Conservation (phyloP, 2,113 vertebrate genomes). For the Lepidothrix coronata region DNA sequence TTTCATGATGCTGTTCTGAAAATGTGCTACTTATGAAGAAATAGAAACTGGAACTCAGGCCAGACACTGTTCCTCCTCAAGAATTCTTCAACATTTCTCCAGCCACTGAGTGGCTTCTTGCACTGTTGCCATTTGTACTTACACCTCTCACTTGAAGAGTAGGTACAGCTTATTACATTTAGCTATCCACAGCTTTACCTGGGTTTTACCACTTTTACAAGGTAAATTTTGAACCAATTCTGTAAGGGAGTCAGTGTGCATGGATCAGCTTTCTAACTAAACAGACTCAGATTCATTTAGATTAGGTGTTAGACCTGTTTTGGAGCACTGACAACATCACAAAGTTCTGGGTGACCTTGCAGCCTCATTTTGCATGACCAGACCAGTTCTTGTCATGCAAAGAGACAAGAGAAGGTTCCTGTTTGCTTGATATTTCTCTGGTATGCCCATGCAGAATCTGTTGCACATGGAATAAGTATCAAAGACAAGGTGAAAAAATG, state of each 20-base stretch:
- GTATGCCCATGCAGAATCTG: not conserved
- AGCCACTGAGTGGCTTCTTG: not conserved
- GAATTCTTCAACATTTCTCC: not conserved
- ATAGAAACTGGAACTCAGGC: not conserved
- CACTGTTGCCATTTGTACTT: not conserved
- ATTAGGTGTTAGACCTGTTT: accelerated
- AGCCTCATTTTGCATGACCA: not conserved
- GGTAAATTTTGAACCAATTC: not conserved
- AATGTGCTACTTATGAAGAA: not conserved
- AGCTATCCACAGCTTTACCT: not conserved
- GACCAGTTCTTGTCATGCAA: not conserved
- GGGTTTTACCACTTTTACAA: not conserved
- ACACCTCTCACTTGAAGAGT: not conserved
- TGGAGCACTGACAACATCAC: not conserved
- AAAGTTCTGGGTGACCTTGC: accelerated
- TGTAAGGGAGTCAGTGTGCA: not conserved
- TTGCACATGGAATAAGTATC: not conserved
- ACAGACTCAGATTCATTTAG: not conserved
- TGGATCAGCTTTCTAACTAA: not conserved
- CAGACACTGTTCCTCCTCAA: not conserved
- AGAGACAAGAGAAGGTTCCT: not conserved
- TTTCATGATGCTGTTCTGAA: not conserved
- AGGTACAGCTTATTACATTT: not conserved
- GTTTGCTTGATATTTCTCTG: accelerated
- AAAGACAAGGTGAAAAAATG: not conserved